Conservation (phyloP, 2,888 invertebrate genomes). For the Leptopilina syphax region DNA sequence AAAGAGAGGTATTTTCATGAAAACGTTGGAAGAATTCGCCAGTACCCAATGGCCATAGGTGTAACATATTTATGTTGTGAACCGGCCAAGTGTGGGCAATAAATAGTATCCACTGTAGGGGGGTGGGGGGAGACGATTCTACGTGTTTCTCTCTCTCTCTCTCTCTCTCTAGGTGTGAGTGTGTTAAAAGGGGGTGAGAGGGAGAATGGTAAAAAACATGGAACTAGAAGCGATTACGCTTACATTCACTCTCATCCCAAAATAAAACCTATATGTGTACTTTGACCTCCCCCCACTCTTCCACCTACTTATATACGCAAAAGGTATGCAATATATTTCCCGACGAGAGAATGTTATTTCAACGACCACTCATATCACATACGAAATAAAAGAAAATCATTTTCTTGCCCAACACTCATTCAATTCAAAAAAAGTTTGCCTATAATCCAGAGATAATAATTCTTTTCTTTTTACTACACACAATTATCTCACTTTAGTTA, state of each 20-base stretch:
- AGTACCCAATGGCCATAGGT: conserved; percentile 63
- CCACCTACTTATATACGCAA: conserved; percentile 38
- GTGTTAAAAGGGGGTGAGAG: too few relatives aligned
- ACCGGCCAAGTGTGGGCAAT: conserved; percentile 74
- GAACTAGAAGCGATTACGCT: conserved; percentile 68
- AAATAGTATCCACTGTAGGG: conserved; percentile 68
- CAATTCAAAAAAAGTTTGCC: neutral
- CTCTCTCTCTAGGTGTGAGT: too few relatives aligned
- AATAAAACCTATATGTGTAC: conserved; percentile 42
- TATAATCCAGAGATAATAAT: too few relatives aligned
- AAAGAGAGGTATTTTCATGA: conserved; percentile 14
- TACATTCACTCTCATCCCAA: conserved; percentile 54
- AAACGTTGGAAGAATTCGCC: conserved; percentile 32
- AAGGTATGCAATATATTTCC: conserved; percentile 65
- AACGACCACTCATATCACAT: conserved; percentile 46
- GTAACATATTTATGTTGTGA: conserved; percentile 76
- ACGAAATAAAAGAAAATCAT: conserved; percentile 24
- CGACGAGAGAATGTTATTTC: conserved; percentile 58
- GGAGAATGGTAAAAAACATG: conserved; percentile 46
- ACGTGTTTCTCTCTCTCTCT: too few relatives aligned
- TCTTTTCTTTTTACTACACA: too few relatives aligned
- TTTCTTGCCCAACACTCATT: conserved; percentile 20
- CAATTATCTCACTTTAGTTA: too few relatives aligned
- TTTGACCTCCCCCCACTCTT: conserved; percentile 45
- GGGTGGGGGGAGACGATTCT: conserved; percentile 48